phyloP scores from a whole-genome alignment of 2,888 invertebrate species.

The Formica aserva region DNA sequence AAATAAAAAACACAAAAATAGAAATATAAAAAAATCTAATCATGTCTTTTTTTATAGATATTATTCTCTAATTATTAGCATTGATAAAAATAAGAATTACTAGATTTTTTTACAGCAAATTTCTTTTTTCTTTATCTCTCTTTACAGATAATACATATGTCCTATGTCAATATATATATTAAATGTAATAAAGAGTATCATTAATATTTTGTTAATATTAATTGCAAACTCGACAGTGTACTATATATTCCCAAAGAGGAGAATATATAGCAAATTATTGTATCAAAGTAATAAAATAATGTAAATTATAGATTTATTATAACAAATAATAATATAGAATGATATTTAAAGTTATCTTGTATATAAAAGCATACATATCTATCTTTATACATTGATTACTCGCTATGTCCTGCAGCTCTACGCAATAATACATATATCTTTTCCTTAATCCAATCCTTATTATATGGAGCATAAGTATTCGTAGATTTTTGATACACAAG shows the following conservation, averaged over 20 bases:
- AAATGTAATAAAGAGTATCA: not conserved
- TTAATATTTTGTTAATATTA: not conserved
- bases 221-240: not conserved
- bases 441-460: constrained; percentile 99
- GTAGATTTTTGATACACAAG: constrained; percentile 98
- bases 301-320: constrained; percentile 72
- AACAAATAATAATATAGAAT: constrained; percentile 72
- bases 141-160: not conserved
- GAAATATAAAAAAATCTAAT: not conserved
- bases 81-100: not conserved
- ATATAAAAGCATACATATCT: constrained; percentile 67
- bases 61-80: not conserved
- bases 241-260: not conserved
- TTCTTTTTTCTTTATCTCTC: not conserved
- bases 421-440: constrained; percentile 98
- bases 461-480: constrained; percentile 98
- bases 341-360: constrained; percentile 75
- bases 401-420: constrained; percentile 92
- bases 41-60: not conserved
- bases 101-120: not conserved
- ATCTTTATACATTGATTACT: constrained; percentile 67
- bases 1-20: not conserved
- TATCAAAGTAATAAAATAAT: constrained; percentile 35
- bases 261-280: constrained; percentile 1
- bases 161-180: not conserved